Conservation (phyloP, 2,113 vertebrate species). For the Urocolius indicus region DNA sequence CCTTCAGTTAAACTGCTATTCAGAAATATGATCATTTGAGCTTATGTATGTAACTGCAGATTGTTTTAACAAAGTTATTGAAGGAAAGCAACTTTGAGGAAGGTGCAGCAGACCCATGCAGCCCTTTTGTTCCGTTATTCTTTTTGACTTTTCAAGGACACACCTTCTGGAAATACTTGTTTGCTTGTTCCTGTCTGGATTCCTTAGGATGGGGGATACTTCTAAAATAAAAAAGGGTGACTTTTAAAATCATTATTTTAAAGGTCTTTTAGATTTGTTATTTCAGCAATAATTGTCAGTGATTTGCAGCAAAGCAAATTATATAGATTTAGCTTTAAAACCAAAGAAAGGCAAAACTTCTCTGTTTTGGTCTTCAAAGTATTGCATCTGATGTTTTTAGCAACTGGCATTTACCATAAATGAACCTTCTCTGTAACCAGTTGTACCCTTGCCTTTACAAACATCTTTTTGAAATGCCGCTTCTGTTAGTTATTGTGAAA, state of each 20-base stretch:
- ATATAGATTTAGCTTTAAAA: background rate
- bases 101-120: background rate
- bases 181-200: background rate
- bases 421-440: background rate
- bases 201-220: background rate
- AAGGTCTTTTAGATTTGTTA: background rate
- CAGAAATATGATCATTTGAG: background rate
- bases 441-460: background rate
- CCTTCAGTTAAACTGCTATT: background rate
- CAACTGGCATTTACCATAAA: background rate
- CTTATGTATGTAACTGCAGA: background rate
- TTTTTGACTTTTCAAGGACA: background rate
- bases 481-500: conserved; percentile 34
- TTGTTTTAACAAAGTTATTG: background rate
- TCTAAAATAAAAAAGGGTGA: background rate
- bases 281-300: background rate
- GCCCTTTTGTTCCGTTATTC: background rate
- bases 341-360: background rate
- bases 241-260: background rate
- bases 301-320: background rate
- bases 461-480: background rate
- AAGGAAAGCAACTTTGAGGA: background rate
- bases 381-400: background rate
- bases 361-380: conserved; percentile 52
- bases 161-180: background rate